Evolutionary conservation across 2,113 vertebrate species (phyloP).

Genomic region (Neomonachus schauinslandi): DNA sequence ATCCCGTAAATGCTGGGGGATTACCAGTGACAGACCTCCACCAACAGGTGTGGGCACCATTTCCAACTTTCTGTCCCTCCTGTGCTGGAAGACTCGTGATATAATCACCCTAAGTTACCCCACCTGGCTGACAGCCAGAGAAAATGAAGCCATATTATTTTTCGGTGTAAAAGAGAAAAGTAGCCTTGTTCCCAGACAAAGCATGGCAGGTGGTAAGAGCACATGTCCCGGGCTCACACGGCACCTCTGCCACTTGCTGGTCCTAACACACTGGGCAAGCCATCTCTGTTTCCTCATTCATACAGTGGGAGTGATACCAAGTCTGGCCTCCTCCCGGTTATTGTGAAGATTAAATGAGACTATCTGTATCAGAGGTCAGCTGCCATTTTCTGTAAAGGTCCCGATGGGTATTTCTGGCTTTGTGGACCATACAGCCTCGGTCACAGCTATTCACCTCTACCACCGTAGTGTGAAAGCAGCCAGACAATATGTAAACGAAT

Average conservation of each 20-base stretch:
- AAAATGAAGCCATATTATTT: conserved; percentile 84
- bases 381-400: neutral
- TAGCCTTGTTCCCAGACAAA: conserved; percentile 84
- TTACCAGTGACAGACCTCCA: conserved; percentile 79
- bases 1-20: neutral
- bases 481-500: neutral
- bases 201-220: conserved; percentile 56
- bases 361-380: neutral
- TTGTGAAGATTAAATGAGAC: neutral
- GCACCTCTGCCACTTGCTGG: too few relatives aligned
- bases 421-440: neutral
- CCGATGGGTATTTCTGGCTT: neutral
- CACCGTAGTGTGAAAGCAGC: neutral
- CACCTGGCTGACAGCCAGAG: conserved; percentile 85
- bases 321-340: neutral
- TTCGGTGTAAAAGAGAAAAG: conserved; percentile 81
- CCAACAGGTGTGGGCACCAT: conserved; percentile 15
- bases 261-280: neutral
- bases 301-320: neutral
- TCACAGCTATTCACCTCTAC: neutral
- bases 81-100: conserved; percentile 59
- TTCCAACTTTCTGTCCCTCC: neutral
- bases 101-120: conserved; percentile 76
- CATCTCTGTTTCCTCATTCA: neutral
- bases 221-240: neutral